Evolutionary conservation across 37 sponge, comb jelly and placozoan genomes (phyloP), one percentile per base, ranked within the genome.

Genomic region (Lycopodina hypogea): DNA sequence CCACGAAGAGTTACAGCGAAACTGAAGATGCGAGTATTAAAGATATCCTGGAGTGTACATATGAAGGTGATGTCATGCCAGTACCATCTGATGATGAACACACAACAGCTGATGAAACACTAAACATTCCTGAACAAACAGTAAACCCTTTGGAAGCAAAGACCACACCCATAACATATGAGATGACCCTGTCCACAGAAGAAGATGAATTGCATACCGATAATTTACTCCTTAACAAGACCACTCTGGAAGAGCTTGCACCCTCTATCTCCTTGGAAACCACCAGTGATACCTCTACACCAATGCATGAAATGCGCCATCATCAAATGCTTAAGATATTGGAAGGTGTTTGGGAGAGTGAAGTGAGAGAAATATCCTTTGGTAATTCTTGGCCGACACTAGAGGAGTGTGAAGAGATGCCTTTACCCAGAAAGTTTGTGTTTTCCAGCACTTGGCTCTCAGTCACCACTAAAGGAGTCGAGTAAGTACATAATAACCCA

Each of bases 361-460:
- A 72, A 79, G 72, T 55, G 38, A 52, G 41, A 60, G 56, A 71
- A 53, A 40, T 71, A 35, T 86, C 63, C n/a, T 82, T 82, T 1
- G 37, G 19, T 14, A 50, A 57, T 4, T 77, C 87, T 8, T 87
- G 87, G 87, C 87, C 87, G 2, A 81, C 77, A 9, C 71, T 79
- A 18, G 87, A 88, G 38, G 87, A 85, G 42, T 93, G 93, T 38
- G 17, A 18, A 12, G 66, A 81, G 56, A 72, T 48, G 28, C 73
- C 79, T 2, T 77, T 77, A 11, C 75, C 84, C 11, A 79, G 68
- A 39, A 60, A 37, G 17, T 2, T 88, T 48, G 60, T 88, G 23
- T 90, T 83, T 56, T 77, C 90, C 50, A 93, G 90, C 57, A 89
- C 90, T 8, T 89, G 90, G 81, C 73, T 93, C 70, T 85, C 90